A percentile compares a stretch with the other conserved stretches of the same genome.
These are phyloP conservation scores for Zaprionus lineosus DNA, from an alignment of 2,888 invertebrate species.

Conservation along the genomic window DNA sequence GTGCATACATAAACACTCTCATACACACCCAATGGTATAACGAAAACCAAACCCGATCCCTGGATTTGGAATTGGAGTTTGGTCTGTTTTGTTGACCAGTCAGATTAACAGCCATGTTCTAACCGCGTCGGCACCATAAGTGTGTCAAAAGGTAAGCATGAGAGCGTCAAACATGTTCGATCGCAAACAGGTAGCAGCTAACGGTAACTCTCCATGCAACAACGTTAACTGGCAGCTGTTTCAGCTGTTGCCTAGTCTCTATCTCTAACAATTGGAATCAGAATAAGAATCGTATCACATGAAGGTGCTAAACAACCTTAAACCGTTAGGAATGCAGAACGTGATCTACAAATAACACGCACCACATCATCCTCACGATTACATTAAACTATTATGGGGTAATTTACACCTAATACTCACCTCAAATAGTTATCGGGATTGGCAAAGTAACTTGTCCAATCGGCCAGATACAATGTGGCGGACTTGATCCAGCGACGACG, in stretches of 20 bases:
- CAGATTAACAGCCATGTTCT: conserved; percentile 69
- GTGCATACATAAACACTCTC: too few species aligned
- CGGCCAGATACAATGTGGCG: conserved; percentile 89
- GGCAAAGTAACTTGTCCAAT: conserved; percentile 88
- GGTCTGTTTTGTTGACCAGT: conserved; percentile 56
- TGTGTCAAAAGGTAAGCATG: conserved; percentile 71
- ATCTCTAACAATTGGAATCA: conserved; percentile 7
- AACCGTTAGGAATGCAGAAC: conserved; percentile 59
- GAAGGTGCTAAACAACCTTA: conserved; percentile 60
- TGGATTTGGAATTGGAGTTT: conserved; percentile 37
- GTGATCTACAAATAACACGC: conserved; percentile 62
- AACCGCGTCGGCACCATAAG: conserved; percentile 56
- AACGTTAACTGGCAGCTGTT: conserved; percentile 36
- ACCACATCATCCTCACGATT: conserved; percentile 15
- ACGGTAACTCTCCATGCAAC: conserved; percentile 56
- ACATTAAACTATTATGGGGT: conserved; percentile 1
- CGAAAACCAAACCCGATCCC: conserved; percentile 17
- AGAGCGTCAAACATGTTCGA: conserved; percentile 63
- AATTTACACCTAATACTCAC: conserved; percentile 82
- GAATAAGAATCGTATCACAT: conserved; percentile 54
- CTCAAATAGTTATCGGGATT: conserved; percentile 90
- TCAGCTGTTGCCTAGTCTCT: not conserved
- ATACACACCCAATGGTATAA: conserved; percentile 9
- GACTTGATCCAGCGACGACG: conserved; percentile 91
- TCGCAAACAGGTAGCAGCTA: conserved; percentile 65